Conservation (phyloP, 2,113 vertebrate species). For the Protobothrops mucrosquamatus region DNA sequence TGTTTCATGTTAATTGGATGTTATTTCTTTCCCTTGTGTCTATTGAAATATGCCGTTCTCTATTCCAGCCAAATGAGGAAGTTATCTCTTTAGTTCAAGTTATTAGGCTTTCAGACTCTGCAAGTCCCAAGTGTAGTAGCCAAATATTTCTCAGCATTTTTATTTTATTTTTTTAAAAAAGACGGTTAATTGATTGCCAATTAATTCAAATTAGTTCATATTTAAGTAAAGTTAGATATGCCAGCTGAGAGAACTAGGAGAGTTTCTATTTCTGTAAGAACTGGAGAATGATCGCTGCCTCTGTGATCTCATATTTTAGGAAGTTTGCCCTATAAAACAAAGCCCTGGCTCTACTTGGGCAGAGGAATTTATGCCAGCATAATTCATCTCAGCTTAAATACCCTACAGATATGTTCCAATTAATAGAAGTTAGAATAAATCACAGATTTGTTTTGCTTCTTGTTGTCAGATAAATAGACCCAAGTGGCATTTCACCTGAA, state of each 20-base stretch:
- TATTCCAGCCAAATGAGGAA: slow-evolving; percentile 6
- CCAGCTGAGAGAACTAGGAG: background rate
- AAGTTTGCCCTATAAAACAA: background rate
- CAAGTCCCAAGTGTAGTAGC: slow-evolving; percentile 5
- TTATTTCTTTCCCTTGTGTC: slow-evolving; percentile 16
- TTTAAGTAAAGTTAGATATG: background rate
- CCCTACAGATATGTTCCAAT: background rate
- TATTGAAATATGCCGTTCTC: slow-evolving; percentile 5
- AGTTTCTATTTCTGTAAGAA: background rate
- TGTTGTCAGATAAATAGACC: background rate
- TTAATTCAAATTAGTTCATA: slow-evolving; percentile 26
- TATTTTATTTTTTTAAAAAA: background rate
- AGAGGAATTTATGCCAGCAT: background rate
- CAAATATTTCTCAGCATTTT: background rate
- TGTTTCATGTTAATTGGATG: slow-evolving; percentile 6
- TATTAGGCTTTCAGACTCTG: slow-evolving; percentile 13
- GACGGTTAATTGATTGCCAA: slow-evolving; percentile 26
- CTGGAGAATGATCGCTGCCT: background rate
- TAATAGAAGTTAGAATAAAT: background rate
- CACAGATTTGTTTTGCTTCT: background rate
- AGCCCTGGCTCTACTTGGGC: background rate
- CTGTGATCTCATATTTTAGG: background rate
- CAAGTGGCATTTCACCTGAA: background rate
- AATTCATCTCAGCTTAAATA: background rate
- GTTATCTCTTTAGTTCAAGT: slow-evolving; percentile 29